phyloP scores from a whole-genome alignment of 2,113 vertebrate species.

The Toxotes jaculatrix region DNA sequence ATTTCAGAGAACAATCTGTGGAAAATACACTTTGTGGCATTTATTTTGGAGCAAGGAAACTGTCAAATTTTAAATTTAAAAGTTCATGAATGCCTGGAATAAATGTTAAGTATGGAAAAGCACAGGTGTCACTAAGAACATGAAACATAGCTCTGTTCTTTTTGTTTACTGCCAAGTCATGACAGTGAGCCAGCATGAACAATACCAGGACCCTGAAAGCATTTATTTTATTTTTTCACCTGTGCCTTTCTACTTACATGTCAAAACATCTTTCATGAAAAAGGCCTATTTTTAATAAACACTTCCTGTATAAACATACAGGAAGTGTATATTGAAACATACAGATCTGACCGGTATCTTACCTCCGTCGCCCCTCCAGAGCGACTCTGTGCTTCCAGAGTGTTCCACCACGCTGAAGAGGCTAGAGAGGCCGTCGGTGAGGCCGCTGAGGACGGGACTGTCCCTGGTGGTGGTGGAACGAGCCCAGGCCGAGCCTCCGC shows the following conservation, averaged over 20 bases:
- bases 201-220: background rate
- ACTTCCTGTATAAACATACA: background rate
- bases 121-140: background rate
- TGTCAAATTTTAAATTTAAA: no score
- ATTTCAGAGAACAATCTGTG: no score
- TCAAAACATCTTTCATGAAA: no score
- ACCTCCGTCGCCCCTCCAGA: constrained; percentile 89
- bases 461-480: constrained; percentile 98
- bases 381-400: constrained; percentile 91
- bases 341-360: background rate
- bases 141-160: background rate
- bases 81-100: no score
- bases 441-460: constrained; percentile 94
- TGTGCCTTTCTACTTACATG: no score
- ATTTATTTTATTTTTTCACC: no score
- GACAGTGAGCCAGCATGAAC: background rate
- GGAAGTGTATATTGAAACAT: no score
- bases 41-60: no score
- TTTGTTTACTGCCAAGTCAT: no score
- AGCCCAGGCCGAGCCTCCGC: constrained; percentile 96
- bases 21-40: no score
- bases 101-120: no score
- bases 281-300: no score
- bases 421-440: constrained; percentile 95
- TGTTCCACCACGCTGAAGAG: constrained; percentile 98